phyloP scores from a whole-genome alignment of 1,140 invertebrate species.

The Pollicipes pollicipes region DNA sequence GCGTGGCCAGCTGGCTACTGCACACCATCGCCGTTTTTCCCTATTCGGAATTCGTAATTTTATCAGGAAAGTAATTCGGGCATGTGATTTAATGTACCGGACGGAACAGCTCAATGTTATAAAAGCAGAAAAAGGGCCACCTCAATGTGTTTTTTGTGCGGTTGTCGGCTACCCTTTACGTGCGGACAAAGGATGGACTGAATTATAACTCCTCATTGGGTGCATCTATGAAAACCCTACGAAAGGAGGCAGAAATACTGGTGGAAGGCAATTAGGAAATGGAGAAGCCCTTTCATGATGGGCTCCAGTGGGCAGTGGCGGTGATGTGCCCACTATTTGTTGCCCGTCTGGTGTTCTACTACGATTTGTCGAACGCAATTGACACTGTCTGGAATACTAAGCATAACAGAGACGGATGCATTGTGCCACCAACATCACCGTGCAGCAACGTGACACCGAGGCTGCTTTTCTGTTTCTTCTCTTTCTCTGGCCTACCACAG shows the following conservation, averaged over 20 bases:
- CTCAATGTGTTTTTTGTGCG: neutral
- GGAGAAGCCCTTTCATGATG: too few relatives aligned
- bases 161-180: neutral
- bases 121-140: neutral
- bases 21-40: neutral
- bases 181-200: neutral
- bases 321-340: too few relatives aligned
- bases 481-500: too few relatives aligned
- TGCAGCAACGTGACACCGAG: too few relatives aligned
- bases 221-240: neutral
- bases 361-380: too few relatives aligned
- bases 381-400: too few relatives aligned
- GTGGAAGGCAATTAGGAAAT: neutral
- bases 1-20: neutral
- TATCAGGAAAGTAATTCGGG: neutral
- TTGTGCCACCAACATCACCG: too few relatives aligned
- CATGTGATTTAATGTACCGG: neutral
- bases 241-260: neutral
- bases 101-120: conserved; percentile 1
- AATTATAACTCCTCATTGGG: neutral
- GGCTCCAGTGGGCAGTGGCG: too few relatives aligned
- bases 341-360: too few relatives aligned
- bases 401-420: too few relatives aligned
- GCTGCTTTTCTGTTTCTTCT: too few relatives aligned
- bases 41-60: neutral